Evolutionary conservation across 92 coral and sea anemone genomes (phyloP).

Genomic region (Porites lobata): DNA sequence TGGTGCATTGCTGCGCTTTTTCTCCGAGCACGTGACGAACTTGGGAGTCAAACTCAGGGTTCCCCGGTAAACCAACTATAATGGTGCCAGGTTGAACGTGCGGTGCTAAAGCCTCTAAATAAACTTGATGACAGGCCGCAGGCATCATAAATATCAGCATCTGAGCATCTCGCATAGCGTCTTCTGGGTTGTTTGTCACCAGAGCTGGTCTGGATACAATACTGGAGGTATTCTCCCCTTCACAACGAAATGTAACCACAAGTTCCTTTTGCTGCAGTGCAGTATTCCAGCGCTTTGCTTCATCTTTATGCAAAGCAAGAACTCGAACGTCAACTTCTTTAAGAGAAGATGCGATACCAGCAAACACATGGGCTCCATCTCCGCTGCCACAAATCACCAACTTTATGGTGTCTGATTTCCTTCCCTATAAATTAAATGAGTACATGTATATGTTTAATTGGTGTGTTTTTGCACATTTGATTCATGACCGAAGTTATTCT

Average conservation of each 20-base stretch:
- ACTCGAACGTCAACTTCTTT: constrained; percentile 62
- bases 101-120: constrained; percentile 55
- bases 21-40: constrained; percentile 62
- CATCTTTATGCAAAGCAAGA: constrained; percentile 65
- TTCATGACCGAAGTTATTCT: too few species aligned
- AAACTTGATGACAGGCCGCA: constrained; percentile 65
- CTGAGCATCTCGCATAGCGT: constrained; percentile 70
- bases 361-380: constrained; percentile 68
- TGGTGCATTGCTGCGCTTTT: constrained; percentile 49
- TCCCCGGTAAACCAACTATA: constrained; percentile 72
- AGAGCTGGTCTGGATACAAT: constrained; percentile 58
- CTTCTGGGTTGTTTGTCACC: constrained; percentile 75
- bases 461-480: too few species aligned
- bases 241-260: constrained; percentile 28
- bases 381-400: constrained; percentile 74
- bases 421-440: neutral
- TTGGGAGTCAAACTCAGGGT: constrained; percentile 66
- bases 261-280: constrained; percentile 45
- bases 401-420: constrained; percentile 40
- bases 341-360: constrained; percentile 68
- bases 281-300: constrained; percentile 68
- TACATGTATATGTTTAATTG: too few species aligned
- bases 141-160: constrained; percentile 69
- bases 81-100: constrained; percentile 63
- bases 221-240: constrained; percentile 23